These are phyloP conservation scores for Hydractinia symbiolongicarpus DNA, from an alignment of 30 jellyfish, hydroid and myxozoan species.

Conservation along the genomic window DNA sequence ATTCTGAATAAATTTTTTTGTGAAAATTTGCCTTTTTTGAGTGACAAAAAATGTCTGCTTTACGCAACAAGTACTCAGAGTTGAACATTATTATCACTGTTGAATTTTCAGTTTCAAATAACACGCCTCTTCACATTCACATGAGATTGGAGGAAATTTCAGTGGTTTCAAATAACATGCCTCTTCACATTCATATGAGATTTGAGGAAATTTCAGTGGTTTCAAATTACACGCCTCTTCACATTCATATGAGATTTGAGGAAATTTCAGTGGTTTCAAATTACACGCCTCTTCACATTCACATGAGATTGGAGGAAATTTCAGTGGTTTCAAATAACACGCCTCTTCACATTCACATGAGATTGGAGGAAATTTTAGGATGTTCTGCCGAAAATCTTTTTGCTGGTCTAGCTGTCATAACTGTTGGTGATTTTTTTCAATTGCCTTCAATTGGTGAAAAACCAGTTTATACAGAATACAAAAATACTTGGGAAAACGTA, in stretches of 20 bases:
- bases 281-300: no score
- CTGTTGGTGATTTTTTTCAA: slow-evolving; percentile 29
- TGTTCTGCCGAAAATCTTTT: slow-evolving; percentile 20
- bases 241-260: no score
- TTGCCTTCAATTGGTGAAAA: slow-evolving; percentile 24
- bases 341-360: slow-evolving; percentile 4
- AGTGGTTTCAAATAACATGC: slow-evolving; percentile 12
- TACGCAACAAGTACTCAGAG: slow-evolving; percentile 11
- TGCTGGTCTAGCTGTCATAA: slow-evolving; percentile 5
- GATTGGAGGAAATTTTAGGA: slow-evolving; percentile 9
- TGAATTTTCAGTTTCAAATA: no score
- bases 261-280: no score
- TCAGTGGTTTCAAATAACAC: slow-evolving; percentile 19
- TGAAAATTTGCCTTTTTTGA: slow-evolving; percentile 6
- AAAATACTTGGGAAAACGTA: neutral
- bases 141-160: no score
- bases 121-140: no score
- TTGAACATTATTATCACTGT: slow-evolving; percentile 13
- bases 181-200: slow-evolving; percentile 8
- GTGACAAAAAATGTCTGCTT: slow-evolving; percentile 10
- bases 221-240: no score
- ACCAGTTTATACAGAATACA: slow-evolving; percentile 8
- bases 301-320: no score
- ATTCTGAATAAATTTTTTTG: slow-evolving; percentile 3
- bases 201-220: neutral